Evolutionary conservation across 2,797 vertebrate species (phyloP).

Genomic region (Pseudopleuronectes americanus): DNA sequence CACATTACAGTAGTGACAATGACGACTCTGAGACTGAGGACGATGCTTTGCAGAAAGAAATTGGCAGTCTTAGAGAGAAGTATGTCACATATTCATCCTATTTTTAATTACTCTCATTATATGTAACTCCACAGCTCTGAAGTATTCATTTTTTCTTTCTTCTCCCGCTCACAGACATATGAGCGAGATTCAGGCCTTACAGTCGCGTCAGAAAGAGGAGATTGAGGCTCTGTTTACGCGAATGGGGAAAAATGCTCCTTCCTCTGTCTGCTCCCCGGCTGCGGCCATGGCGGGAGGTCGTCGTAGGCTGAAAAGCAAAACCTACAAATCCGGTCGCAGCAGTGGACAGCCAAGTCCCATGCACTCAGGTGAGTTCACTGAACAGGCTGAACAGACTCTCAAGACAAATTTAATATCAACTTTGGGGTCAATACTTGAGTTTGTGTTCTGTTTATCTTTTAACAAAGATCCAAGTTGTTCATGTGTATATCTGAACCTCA

Average conservation of each 20-base stretch:
- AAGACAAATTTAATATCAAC: neutral
- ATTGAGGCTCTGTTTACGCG: constrained; percentile 89
- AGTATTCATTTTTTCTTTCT: neutral
- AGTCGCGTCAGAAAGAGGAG: constrained; percentile 93
- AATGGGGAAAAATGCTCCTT: constrained; percentile 88
- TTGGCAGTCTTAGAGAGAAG: constrained; percentile 92
- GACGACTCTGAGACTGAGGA: constrained; percentile 92
- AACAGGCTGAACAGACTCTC: neutral
- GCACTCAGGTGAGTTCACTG: constrained; percentile 77
- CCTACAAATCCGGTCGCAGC: constrained; percentile 88
- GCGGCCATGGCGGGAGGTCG: constrained; percentile 89
- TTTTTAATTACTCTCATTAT: neutral
- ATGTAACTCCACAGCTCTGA: neutral
- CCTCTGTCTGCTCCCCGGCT: constrained; percentile 88
- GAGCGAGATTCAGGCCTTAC: constrained; percentile 93
- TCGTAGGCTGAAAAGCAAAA: constrained; percentile 90
- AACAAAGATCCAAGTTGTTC: neutral
- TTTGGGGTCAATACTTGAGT: neutral
- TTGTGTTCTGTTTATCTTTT: neutral
- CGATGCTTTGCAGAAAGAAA: constrained; percentile 90
- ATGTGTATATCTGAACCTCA: constrained; percentile 12
- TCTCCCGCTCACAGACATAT: constrained; percentile 85
- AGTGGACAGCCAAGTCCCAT: constrained; percentile 87
- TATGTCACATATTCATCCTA: constrained; percentile 61
- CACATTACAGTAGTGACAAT: constrained; percentile 92